phyloP scores from a whole-genome alignment of 2,888 invertebrate genomes.

The Diadegma fenestrale region DNA sequence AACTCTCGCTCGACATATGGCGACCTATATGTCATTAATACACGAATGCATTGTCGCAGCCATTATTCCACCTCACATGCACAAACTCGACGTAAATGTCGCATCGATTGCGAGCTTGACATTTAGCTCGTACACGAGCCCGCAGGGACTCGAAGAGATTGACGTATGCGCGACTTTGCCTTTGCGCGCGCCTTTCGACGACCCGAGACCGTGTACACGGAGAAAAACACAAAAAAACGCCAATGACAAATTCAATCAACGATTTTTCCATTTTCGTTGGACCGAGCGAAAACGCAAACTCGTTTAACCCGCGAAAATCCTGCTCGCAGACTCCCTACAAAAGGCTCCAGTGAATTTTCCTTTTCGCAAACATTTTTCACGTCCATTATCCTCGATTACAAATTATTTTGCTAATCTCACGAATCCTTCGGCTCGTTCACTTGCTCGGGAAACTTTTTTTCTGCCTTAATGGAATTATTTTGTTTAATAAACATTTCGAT shows the following conservation, averaged over 20 bases:
- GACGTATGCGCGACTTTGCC: constrained; percentile 27
- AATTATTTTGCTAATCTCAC: too few species aligned
- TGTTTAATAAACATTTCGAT: too few species aligned
- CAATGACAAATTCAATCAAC: constrained; percentile 21
- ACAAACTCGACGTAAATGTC: constrained; percentile 66
- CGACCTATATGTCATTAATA: constrained; percentile 61
- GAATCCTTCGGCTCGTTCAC: too few species aligned
- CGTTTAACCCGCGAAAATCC: neutral
- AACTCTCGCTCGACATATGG: constrained; percentile 77
- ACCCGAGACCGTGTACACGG: constrained; percentile 6
- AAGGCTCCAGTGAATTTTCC: too few species aligned
- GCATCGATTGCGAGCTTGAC: constrained; percentile 71
- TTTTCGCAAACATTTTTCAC: too few species aligned
- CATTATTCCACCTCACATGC: constrained; percentile 14
- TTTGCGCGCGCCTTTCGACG: neutral
- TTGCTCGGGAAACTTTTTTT: too few species aligned
- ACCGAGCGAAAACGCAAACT: neutral
- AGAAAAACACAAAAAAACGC: constrained; percentile 1
- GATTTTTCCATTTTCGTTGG: neutral
- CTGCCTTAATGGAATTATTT: too few species aligned
- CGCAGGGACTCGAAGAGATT: constrained; percentile 44
- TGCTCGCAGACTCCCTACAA: too few species aligned
- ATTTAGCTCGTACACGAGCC: constrained; percentile 60
- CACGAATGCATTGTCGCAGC: constrained; percentile 49
- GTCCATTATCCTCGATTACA: too few species aligned